phyloP scores from a whole-genome alignment of 2,113 vertebrate genomes.

The Paralichthys olivaceus region DNA sequence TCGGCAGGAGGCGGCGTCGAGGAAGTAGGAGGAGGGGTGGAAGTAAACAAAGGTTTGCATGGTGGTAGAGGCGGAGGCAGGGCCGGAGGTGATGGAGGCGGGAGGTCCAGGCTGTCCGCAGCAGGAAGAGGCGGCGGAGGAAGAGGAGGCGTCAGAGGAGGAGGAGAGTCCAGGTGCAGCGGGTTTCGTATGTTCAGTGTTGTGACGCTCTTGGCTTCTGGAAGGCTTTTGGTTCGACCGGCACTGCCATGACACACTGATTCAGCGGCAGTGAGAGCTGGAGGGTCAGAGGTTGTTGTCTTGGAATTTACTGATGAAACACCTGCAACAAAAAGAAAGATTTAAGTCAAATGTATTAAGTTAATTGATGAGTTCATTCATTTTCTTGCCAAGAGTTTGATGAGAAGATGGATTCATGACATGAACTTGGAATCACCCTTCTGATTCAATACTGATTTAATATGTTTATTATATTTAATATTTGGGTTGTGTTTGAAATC shows the following conservation, averaged over 20 bases:
- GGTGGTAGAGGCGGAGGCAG: constrained; percentile 23
- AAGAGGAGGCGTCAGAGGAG: constrained; percentile 25
- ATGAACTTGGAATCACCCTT: not conserved
- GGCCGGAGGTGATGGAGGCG: constrained; percentile 45
- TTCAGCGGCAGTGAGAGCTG: constrained; percentile 8
- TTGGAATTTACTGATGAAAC: constrained; percentile 40
- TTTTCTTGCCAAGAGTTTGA: not conserved
- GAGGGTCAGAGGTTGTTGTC: constrained; percentile 25
- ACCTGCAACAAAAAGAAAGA: constrained; percentile 63
- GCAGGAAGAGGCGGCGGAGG: constrained; percentile 38
- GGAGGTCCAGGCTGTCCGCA: constrained; percentile 45
- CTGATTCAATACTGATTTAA: not conserved
- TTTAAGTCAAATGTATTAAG: not conserved
- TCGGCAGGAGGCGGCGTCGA: constrained; percentile 21
- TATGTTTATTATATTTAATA: too few species aligned
- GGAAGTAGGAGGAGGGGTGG: constrained; percentile 37
- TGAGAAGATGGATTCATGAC: not conserved
- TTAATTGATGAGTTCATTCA: too few species aligned
- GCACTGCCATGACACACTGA: constrained; percentile 27
- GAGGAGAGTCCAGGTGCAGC: constrained; percentile 21
- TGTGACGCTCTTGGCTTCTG: constrained; percentile 49
- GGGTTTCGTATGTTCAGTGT: constrained; percentile 40
- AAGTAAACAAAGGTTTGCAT: constrained; percentile 44
- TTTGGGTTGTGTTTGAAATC: too few species aligned
- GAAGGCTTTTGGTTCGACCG: constrained; percentile 57